These are phyloP conservation scores for Ephialtes manifestator DNA, from an alignment of 2,888 invertebrate genomes.

Conservation along the genomic window DNA sequence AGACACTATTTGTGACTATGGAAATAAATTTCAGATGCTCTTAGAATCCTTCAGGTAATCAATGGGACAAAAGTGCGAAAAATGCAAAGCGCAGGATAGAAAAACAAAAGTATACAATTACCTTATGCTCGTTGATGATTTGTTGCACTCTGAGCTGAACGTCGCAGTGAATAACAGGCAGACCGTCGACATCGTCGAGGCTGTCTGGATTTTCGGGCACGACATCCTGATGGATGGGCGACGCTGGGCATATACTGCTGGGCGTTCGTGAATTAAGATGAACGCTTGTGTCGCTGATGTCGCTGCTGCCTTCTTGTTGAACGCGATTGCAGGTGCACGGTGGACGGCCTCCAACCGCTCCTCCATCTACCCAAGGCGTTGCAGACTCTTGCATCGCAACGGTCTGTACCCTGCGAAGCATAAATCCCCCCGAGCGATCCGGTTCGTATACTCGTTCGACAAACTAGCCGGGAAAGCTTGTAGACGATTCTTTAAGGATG, in stretches of 20 bases:
- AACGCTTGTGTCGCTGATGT: constrained; percentile 82
- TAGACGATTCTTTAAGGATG: not conserved
- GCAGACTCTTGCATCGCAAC: constrained; percentile 75
- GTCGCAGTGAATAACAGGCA: constrained; percentile 91
- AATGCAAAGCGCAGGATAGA: not conserved
- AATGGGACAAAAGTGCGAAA: not conserved
- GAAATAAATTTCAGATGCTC: not conserved
- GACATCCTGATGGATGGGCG: constrained; percentile 86
- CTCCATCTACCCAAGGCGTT: constrained; percentile 74
- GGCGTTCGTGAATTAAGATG: constrained; percentile 88
- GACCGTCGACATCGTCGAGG: constrained; percentile 91
- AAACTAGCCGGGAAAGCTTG: not conserved
- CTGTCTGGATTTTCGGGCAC: constrained; percentile 82
- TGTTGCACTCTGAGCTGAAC: constrained; percentile 93
- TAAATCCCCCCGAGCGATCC: constrained; percentile 27
- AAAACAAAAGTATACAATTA: constrained; percentile 80
- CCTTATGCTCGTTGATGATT: constrained; percentile 93
- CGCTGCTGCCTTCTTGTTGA: constrained; percentile 82
- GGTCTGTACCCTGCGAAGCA: constrained; percentile 73
- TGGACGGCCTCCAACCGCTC: constrained; percentile 69
- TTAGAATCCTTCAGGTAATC: not conserved
- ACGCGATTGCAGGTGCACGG: constrained; percentile 78
- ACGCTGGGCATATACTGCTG: constrained; percentile 88
- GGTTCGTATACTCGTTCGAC: constrained; percentile 11
- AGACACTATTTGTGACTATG: not conserved